Evolutionary conservation across 1,140 invertebrate species (phyloP), one percentile per base, ranked within the genome.

Genomic region (Stenopsyche tienmushanensis): DNA sequence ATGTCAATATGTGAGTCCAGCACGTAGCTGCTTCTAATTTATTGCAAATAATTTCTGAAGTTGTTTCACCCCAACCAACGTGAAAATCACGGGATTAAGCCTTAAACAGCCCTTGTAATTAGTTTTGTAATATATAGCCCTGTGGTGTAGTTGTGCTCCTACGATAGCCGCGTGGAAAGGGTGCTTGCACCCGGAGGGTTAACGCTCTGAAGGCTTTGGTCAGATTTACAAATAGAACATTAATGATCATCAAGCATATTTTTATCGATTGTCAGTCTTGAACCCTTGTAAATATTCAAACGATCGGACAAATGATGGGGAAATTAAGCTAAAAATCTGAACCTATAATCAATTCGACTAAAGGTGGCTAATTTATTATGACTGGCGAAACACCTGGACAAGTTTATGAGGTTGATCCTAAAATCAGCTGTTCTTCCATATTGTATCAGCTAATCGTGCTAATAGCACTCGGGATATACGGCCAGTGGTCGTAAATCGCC

Each of bases 101-200:
- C 42, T 24, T 34, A 47, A 41, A 58, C 25, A 60, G 44, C 63
- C 53, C 63, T 50, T 57, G 42, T 65, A 65, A 65, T 65, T 65
- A 65, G 63, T 65, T 65, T 65, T 65, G 63, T 65, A 65, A 65
- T 65, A 65, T 65, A 65, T 65, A 47, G 54, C 63, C 54, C 10
- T 18, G 26, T 8, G 42, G 18, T n/a, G 45, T 34, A 7, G 29
- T 13, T 34, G 13, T 34, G 29, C 13, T 7, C 29, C 13, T 34
- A 7, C 13, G 29, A 34, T 34, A 5, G 5, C 29, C 13, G 29
- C 29, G 5, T 7, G 5, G 29, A 34, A 34, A n/a, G n/a, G n/a
- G n/a, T n/a, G n/a, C n/a, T n/a, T n/a, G n/a, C n/a, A n/a, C n/a
- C n/a, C n/a, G n/a, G n/a, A n/a, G n/a, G n/a, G n/a, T n/a, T n/a